A percentile compares a stretch with the other conserved stretches of the same genome.
Conservation (phyloP, 1,140 invertebrate species). For the Luehdorfia chinensis region DNA sequence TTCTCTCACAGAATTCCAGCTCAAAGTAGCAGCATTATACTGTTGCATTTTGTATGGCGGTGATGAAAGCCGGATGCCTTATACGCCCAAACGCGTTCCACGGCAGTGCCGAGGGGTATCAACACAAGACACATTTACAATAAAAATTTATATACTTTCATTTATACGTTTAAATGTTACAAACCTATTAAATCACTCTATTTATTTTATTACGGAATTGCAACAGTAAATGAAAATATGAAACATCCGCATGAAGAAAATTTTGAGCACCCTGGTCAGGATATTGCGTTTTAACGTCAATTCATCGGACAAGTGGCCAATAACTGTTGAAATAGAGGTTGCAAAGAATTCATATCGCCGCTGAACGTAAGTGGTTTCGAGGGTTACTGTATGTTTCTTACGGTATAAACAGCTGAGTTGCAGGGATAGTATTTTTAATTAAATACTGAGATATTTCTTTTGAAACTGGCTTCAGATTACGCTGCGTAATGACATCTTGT, state of each 20-base stretch:
- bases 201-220: slow-evolving; percentile 4
- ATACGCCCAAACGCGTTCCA: too few species aligned
- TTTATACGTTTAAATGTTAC: too few species aligned
- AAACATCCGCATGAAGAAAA: slow-evolving; percentile 14
- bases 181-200: too few species aligned
- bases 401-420: slow-evolving; percentile 1
- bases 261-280: slow-evolving; percentile 27
- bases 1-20: too few species aligned
- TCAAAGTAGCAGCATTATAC: too few species aligned
- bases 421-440: slow-evolving; percentile 30
- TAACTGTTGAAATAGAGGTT: slow-evolving; percentile 53
- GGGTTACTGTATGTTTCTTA: slow-evolving; percentile 17
- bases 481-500: slow-evolving; percentile 53
- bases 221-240: slow-evolving; percentile 19
- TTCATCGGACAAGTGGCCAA: slow-evolving; percentile 61
- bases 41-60: too few species aligned
- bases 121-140: too few species aligned
- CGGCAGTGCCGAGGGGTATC: too few species aligned
- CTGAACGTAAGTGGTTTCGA: slow-evolving; percentile 17
- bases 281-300: slow-evolving; percentile 61
- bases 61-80: too few species aligned
- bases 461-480: slow-evolving; percentile 49
- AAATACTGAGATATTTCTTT: slow-evolving; percentile 31
- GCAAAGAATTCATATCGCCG: slow-evolving; percentile 50
- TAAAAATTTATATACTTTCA: too few species aligned